Evolutionary conservation across 2,113 vertebrate genomes (phyloP), one percentile per base, ranked within the genome.

Genomic region (Cyanistes caeruleus): DNA sequence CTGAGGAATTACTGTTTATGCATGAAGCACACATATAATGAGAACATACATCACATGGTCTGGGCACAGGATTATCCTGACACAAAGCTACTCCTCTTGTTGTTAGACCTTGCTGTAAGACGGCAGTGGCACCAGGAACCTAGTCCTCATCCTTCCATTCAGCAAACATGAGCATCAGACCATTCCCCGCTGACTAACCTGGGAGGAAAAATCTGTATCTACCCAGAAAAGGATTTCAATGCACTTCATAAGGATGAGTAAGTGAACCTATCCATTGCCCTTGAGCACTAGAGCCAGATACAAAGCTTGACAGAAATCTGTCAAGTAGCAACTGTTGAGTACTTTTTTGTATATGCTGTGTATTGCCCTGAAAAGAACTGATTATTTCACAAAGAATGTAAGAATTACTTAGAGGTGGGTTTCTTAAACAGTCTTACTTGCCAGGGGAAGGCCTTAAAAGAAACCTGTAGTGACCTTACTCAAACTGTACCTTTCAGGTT

Each of bases 1-100:
- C 76, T 94, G 14, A 93, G 48, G 70, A 62, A 84, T 72, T 87
- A 81, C 78, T 85, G 74, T 96, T 94, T 17, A 46, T 24, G 49
- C 60, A n/a, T 4, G 7, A 80, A 79, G 82, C 18, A 89, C 59
- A 55, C 35, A 43, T 18, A 78, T 5, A 93, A 56, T 0, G 0
- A 84, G 86, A 62, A 56, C 60, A 24, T 23, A 16, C n/a, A 92
- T 69, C 83, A 92, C 84, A 68, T 31, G 75, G 33, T 43, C 11
- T 0, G 7, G 75, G 46, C 0, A 0, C 52, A 64, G 69, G 37
- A 43, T 73, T 59, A 84, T 70, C 43, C 37, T 8, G 81, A 86
- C 65, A 80, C 78, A 90, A 84, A 84, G 48, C 73, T 85, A 10
- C 13, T 84, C 51, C 65, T 91, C 60, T 58, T 16, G 11, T 8